phyloP scores from a whole-genome alignment of 2,113 vertebrate genomes.

The Cephalophus harveyi region DNA sequence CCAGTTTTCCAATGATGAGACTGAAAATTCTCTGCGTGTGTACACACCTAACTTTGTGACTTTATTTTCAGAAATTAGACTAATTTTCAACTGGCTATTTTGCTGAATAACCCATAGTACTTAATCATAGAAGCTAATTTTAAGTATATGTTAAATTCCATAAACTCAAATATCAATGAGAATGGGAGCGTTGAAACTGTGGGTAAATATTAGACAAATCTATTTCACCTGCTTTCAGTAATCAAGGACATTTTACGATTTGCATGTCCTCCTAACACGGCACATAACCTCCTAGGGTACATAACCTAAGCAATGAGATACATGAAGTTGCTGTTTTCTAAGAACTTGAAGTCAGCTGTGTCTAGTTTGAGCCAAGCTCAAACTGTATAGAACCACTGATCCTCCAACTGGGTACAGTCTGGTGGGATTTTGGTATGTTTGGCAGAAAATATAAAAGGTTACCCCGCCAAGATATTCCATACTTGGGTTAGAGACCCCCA shows the following conservation, averaged over 20 bases:
- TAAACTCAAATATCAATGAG: background rate
- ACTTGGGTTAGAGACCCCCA: background rate
- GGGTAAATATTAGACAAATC: background rate
- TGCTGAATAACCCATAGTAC: background rate
- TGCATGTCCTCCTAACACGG: background rate
- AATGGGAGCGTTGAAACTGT: background rate
- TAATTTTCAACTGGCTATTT: background rate
- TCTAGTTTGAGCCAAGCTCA: background rate
- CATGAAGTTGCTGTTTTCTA: background rate
- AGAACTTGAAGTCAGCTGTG: background rate
- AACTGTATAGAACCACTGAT: background rate
- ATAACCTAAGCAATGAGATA: background rate
- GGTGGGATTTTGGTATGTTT: background rate
- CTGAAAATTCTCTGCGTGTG: background rate
- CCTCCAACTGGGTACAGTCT: background rate
- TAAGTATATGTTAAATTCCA: background rate
- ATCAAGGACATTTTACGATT: background rate
- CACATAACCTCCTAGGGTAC: background rate
- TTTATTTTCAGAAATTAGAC: constrained; percentile 32
- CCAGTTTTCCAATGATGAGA: background rate
- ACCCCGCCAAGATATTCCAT: background rate
- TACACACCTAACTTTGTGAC: background rate
- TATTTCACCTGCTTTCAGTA: background rate
- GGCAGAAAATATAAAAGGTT: background rate
- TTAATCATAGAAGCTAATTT: background rate